Conservation (phyloP, 2,888 invertebrate species). For the Eudasyphora cyanicolor region DNA sequence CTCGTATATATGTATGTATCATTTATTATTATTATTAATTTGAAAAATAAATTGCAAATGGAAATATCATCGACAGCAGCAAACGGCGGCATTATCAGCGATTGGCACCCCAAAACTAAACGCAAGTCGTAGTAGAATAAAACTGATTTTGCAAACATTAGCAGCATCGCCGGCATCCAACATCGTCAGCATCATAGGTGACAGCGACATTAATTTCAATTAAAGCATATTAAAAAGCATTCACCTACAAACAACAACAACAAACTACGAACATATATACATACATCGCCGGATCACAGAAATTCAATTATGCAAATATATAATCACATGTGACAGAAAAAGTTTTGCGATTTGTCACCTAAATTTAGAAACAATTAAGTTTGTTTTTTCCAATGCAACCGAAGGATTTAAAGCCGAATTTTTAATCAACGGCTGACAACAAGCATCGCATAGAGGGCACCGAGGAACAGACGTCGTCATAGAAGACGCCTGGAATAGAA, state of each 20-base stretch:
- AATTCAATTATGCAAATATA: slow-evolving; percentile 49
- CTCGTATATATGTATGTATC: no score
- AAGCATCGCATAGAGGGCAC: slow-evolving; percentile 16
- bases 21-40: slow-evolving; percentile 37
- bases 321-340: slow-evolving; percentile 70
- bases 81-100: slow-evolving; percentile 25
- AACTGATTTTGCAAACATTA: slow-evolving; percentile 67
- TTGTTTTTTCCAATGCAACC: slow-evolving; percentile 58
- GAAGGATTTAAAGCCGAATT: slow-evolving; percentile 68
- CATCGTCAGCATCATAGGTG: slow-evolving; percentile 21
- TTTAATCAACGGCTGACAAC: neutral
- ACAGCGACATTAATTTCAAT: slow-evolving; percentile 61
- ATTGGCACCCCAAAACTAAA: slow-evolving; percentile 58
- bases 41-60: slow-evolving; percentile 17
- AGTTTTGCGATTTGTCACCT: slow-evolving; percentile 74
- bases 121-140: slow-evolving; percentile 72
- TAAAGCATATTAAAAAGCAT: slow-evolving; percentile 40
- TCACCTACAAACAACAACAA: neutral
- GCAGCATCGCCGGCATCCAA: slow-evolving; percentile 59
- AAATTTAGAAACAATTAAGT: slow-evolving; percentile 52
- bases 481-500: neutral
- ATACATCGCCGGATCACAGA: slow-evolving; percentile 28
- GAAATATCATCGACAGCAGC: slow-evolving; percentile 30
- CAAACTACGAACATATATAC: slow-evolving; percentile 29
- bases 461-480: slow-evolving; percentile 24